These are phyloP conservation scores for Pseudopodoces humilis DNA, from an alignment of 2,113 vertebrate species.

Conservation along the genomic window DNA sequence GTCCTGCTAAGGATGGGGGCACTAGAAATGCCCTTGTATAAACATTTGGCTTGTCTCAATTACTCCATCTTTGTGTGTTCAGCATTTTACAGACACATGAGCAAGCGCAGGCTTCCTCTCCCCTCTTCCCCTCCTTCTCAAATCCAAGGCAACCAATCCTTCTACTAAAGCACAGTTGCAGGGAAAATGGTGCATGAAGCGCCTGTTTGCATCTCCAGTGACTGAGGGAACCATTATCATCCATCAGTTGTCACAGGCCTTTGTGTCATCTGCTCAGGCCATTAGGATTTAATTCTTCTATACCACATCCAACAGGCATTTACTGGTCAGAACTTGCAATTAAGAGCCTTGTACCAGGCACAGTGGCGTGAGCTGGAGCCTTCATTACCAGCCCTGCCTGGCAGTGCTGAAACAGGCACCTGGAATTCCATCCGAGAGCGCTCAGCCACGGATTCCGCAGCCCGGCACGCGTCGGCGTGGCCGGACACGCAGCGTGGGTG, in stretches of 20 bases:
- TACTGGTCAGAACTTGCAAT: not conserved
- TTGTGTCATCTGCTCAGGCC: not conserved
- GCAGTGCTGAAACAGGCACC: not conserved
- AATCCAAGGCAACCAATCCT: not conserved
- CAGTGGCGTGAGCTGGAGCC: not conserved
- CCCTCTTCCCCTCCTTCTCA: not conserved
- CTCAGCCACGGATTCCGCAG: not conserved
- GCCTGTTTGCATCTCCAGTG: not conserved
- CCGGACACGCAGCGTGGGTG: not conserved
- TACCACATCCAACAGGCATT: not conserved
- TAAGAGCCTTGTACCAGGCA: not conserved
- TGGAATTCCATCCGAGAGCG: not conserved
- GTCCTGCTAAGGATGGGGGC: slow-evolving; percentile 3
- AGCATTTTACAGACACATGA: slow-evolving; percentile 22
- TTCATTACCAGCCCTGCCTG: not conserved
- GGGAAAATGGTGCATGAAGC: not conserved
- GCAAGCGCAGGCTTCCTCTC: not conserved
- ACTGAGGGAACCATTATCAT: not conserved
- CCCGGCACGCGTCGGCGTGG: not conserved
- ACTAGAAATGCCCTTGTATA: slow-evolving; percentile 1
- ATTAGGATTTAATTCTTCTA: not conserved
- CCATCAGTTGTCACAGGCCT: not conserved
- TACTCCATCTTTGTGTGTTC: slow-evolving; percentile 13
- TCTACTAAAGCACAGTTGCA: not conserved
- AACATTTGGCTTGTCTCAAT: slow-evolving; percentile 45